A percentile compares a stretch with the other conserved stretches of the same genome.
Conservation (phyloP, 2,797 vertebrate genomes). For the Molossus molossus region DNA sequence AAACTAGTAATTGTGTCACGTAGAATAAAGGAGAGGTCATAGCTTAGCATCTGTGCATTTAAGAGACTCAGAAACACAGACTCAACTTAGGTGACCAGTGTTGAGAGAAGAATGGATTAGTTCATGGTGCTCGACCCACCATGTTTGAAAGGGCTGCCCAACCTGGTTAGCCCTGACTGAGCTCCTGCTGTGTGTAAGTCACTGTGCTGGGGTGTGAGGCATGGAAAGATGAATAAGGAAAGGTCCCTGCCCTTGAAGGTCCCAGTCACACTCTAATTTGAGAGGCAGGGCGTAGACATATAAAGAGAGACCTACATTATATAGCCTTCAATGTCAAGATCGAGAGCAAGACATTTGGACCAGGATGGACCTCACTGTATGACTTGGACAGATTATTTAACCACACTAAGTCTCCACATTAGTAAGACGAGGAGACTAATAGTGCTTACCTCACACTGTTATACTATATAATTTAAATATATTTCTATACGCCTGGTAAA, state of each 20-base stretch:
- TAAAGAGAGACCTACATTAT: not conserved
- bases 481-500: not conserved
- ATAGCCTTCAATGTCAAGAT: not conserved
- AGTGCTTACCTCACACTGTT: not conserved
- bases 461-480: not conserved
- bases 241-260: not conserved
- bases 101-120: not conserved
- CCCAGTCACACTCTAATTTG: not conserved
- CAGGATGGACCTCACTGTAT: not conserved
- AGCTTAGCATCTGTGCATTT: not conserved
- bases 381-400: not conserved
- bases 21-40: not conserved
- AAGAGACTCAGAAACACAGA: constrained; percentile 13
- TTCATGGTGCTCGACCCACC: not conserved
- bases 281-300: not conserved
- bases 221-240: not conserved
- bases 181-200: not conserved
- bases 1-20: not conserved
- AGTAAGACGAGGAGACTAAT: not conserved
- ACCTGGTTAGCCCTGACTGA: not conserved
- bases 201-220: not conserved
- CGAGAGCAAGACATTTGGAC: not conserved
- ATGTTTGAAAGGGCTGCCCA: not conserved
- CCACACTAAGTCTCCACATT: not conserved
- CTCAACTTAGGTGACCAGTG: not conserved